phyloP scores from a whole-genome alignment of 2,113 vertebrate species.

The Malurus alboscapulatus region DNA sequence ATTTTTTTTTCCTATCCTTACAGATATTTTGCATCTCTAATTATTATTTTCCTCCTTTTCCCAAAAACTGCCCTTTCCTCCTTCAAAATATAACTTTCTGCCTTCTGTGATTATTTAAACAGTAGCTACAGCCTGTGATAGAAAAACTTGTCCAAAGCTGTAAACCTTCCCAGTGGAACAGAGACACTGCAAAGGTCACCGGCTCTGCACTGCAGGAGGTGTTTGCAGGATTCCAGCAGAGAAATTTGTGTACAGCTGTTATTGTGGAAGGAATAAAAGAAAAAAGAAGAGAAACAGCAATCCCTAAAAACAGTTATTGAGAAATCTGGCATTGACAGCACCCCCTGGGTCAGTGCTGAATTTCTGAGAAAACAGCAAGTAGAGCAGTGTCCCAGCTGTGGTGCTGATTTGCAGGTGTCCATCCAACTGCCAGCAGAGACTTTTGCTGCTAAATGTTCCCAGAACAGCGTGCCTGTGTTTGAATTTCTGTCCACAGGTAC shows the following conservation, averaged over 20 bases:
- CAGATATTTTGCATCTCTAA: background rate
- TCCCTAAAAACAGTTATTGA: background rate
- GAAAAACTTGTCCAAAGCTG: background rate
- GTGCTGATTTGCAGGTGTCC: background rate
- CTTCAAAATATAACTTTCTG: background rate
- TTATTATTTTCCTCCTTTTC: background rate
- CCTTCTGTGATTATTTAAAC: background rate
- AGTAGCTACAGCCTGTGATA: background rate
- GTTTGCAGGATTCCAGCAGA: background rate
- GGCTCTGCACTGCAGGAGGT: background rate
- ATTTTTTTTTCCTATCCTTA: background rate
- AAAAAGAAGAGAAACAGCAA: background rate
- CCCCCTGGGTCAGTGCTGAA: background rate
- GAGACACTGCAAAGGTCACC: background rate
- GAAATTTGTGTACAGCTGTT: background rate
- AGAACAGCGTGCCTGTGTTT: fast-evolving
- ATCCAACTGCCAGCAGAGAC: background rate
- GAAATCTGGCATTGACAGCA: background rate
- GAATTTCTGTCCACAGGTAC: background rate
- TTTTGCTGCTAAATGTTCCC: background rate
- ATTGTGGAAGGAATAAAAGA: background rate
- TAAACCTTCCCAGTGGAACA: background rate
- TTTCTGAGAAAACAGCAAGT: background rate
- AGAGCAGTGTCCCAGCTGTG: background rate
- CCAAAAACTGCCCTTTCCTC: background rate